A percentile compares a stretch with the other conserved stretches of the same genome.
Conservation (phyloP, 2,888 invertebrate genomes). For the Acleris cristana region DNA sequence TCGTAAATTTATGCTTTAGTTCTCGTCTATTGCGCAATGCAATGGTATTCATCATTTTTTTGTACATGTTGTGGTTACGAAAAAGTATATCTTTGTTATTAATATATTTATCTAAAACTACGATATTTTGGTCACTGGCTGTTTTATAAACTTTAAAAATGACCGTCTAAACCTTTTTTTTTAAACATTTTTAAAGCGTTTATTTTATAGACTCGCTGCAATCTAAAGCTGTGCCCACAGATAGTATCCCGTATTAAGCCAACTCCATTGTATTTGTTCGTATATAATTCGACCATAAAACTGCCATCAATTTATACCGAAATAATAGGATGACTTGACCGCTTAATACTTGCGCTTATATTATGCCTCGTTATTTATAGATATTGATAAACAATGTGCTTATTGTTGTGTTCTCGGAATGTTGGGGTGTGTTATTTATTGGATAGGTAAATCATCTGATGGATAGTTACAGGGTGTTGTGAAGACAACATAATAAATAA, state of each 20-base stretch:
- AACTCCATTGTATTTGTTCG: conserved; percentile 20
- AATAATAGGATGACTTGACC: conserved; percentile 36
- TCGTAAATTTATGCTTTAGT: too few relatives aligned
- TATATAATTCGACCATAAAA: conserved; percentile 30
- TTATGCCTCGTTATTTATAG: conserved; percentile 26
- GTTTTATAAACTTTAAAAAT: too few relatives aligned
- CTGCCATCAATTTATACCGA: conserved; percentile 35
- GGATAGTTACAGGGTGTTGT: too few relatives aligned
- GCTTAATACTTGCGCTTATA: conserved; percentile 29
- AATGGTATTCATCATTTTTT: too few relatives aligned
- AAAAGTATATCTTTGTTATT: too few relatives aligned
- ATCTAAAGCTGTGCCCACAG: neutral
- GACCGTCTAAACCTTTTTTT: too few relatives aligned
- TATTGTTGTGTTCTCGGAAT: conserved; percentile 9
- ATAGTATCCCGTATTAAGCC: conserved; percentile 22
- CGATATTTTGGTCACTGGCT: too few relatives aligned
- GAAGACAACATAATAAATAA: too few relatives aligned
- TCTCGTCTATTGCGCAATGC: too few relatives aligned
- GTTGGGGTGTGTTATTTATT: conserved; percentile 19
- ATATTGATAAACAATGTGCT: conserved; percentile 23
- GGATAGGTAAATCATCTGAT: neutral
- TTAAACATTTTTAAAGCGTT: neutral
- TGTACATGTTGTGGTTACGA: too few relatives aligned
- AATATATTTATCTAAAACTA: too few relatives aligned
- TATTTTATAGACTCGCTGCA: neutral